These are phyloP conservation scores for Pavo muticus DNA, from an alignment of 2,113 vertebrate genomes.

Conservation along the genomic window DNA sequence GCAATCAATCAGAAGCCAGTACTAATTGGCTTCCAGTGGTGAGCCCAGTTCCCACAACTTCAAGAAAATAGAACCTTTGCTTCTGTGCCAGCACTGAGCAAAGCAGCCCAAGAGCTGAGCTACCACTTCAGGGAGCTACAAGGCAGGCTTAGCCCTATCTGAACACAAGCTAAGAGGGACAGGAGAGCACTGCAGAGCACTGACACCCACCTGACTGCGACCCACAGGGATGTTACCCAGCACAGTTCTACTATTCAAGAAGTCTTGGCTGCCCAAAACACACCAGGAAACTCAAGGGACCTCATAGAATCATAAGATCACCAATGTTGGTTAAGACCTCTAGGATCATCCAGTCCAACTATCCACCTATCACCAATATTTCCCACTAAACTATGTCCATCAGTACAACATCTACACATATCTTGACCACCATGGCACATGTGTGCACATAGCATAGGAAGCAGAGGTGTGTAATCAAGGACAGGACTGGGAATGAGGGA, in stretches of 20 bases:
- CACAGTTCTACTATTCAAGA: neutral
- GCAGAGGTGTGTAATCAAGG: neutral
- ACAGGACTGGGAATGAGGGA: neutral
- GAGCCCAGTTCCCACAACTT: neutral
- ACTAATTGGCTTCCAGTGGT: neutral
- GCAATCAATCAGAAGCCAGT: neutral
- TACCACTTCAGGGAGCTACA: accelerated
- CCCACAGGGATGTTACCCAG: neutral
- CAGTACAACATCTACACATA: no score
- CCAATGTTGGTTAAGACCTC: no score
- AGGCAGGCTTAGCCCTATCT: neutral
- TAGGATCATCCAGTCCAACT: no score
- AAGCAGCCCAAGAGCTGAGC: neutral
- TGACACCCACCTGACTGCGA: neutral
- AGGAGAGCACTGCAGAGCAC: neutral
- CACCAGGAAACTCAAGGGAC: neutral
- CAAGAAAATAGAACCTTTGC: neutral
- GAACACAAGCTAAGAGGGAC: accelerated
- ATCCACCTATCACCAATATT: no score
- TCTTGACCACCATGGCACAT: no score
- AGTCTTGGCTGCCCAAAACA: neutral
- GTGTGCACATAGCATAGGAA: accelerated
- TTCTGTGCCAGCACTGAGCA: neutral
- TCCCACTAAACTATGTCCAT: no score
- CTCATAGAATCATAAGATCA: no score